Evolutionary conservation across 2,113 vertebrate genomes (phyloP).

Genomic region (Alosa alosa): DNA sequence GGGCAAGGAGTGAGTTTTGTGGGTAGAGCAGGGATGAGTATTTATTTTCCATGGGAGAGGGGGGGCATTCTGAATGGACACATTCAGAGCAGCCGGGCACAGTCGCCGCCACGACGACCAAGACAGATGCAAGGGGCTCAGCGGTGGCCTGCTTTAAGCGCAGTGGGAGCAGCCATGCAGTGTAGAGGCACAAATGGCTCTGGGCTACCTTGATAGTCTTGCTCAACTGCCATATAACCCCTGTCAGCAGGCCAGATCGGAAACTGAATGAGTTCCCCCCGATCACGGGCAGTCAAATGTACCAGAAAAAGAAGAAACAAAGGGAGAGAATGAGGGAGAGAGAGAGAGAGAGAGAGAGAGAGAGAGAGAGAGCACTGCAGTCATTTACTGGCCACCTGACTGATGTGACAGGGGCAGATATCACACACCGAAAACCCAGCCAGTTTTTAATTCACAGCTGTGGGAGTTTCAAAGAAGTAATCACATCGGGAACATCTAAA

Average conservation of each 20-base stretch:
- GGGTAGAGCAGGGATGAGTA: background rate
- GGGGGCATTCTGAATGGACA: constrained; percentile 18
- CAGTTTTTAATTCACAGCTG: background rate
- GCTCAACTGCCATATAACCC: constrained; percentile 50
- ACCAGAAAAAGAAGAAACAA: background rate
- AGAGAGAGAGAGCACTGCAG: background rate
- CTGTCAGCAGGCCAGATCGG: constrained; percentile 53
- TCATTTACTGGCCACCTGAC: background rate
- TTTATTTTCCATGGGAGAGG: background rate
- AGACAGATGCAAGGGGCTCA: background rate
- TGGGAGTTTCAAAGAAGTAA: background rate
- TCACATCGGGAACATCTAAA: background rate
- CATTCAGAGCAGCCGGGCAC: constrained; percentile 28
- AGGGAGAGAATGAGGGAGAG: background rate
- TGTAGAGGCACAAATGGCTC: constrained; percentile 26
- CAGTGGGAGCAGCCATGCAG: constrained; percentile 40
- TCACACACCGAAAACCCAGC: background rate
- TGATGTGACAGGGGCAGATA: background rate
- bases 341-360: background rate
- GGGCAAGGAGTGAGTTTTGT: background rate
- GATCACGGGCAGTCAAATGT: constrained; percentile 21
- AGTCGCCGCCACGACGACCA: constrained; percentile 11
- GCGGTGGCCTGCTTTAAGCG: background rate
- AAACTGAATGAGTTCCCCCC: constrained; percentile 35
- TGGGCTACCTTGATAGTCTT: constrained; percentile 53